A percentile compares a stretch with the other conserved stretches of the same genome.
Evolutionary conservation across 2,113 vertebrate species (phyloP).

Genomic region (Silurus asotus): DNA sequence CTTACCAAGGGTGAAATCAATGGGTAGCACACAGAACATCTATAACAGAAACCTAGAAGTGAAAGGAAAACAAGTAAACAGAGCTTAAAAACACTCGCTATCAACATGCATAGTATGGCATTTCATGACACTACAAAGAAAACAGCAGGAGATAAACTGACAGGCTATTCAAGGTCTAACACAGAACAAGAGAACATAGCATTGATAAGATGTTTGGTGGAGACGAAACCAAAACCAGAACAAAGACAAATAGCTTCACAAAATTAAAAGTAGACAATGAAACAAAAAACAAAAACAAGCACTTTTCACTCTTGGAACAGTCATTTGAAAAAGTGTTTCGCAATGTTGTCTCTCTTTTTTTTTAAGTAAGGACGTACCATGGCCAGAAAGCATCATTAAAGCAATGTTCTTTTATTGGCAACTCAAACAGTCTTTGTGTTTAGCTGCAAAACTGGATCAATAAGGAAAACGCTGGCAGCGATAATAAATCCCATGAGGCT

Average conservation of each 20-base stretch:
- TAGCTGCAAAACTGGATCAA: neutral
- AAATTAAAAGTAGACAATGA: neutral
- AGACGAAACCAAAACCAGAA: neutral
- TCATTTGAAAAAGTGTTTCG: neutral
- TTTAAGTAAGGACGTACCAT: neutral
- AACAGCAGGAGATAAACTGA: neutral
- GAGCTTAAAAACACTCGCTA: neutral
- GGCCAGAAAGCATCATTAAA: neutral
- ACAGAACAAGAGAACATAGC: neutral
- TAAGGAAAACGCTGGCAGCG: neutral
- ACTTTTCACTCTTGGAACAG: neutral
- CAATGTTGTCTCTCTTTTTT: too few species aligned
- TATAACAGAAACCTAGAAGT: neutral
- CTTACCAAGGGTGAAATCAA: neutral
- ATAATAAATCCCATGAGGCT: neutral
- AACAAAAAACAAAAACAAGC: neutral
- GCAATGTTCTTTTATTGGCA: neutral
- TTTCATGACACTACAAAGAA: neutral
- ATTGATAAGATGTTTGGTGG: too few species aligned
- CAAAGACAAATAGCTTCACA: neutral
- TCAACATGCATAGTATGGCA: neutral
- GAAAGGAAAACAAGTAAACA: neutral
- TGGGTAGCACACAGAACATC: neutral
- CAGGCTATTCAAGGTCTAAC: neutral
- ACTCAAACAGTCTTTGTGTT: slow-evolving; percentile 2